Evolutionary conservation across 2,113 vertebrate species (phyloP).

Genomic region (Pimephales promelas): DNA sequence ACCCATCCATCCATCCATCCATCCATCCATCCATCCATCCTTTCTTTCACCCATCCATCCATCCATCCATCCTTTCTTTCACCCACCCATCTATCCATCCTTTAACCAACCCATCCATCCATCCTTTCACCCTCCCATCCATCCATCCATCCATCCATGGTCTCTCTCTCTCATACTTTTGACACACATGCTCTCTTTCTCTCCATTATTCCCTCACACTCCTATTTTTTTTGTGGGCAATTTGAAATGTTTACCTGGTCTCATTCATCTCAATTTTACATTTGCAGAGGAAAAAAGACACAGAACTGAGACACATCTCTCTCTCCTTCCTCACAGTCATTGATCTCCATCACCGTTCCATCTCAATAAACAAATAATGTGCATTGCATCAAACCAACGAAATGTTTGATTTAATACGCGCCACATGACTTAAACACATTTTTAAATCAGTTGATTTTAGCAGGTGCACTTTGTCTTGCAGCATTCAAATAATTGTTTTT

Average conservation of each 20-base stretch:
- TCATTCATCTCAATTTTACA: constrained; percentile 32
- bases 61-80: too few species aligned
- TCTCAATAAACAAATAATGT: constrained; percentile 1
- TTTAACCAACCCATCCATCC: not conserved
- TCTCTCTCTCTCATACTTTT: not conserved
- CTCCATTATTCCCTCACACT: constrained; percentile 11
- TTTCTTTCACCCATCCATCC: too few species aligned
- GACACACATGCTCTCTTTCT: not conserved
- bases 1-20: too few species aligned
- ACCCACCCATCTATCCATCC: too few species aligned
- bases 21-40: too few species aligned
- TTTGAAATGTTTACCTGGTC: constrained; percentile 8
- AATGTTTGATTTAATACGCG: not conserved
- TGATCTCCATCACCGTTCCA: not conserved
- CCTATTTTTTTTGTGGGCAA: not conserved
- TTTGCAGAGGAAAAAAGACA: constrained; percentile 12
- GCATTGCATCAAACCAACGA: not conserved
- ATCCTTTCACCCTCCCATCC: not conserved
- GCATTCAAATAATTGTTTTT: not conserved
- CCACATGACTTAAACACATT: not conserved
- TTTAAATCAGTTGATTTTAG: not conserved
- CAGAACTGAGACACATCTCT: constrained; percentile 15
- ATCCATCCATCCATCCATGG: not conserved
- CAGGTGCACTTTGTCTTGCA: not conserved
- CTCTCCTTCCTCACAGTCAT: not conserved